Evolutionary conservation across 2,113 vertebrate species (phyloP), one percentile per base, ranked within the genome.

Genomic region (Zapus hudsonius): DNA sequence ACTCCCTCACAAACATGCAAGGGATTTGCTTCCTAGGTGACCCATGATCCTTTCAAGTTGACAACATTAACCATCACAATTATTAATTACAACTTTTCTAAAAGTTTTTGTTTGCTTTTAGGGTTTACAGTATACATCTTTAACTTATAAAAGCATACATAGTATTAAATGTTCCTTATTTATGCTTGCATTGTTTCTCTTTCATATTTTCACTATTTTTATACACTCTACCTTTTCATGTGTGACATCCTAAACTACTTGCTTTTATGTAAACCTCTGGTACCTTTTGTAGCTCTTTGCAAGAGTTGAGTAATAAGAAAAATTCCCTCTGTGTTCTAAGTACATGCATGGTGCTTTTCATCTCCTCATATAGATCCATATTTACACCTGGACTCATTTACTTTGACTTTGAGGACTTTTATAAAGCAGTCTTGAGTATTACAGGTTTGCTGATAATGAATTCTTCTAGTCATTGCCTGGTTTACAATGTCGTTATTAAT

Each of bases 401-500:
- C 47, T 47, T 47, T 47, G 47, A 12, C 47, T 47, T 47, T 7
- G 47, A 47, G 12, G 47, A 47, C 47, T 12, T 47, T 47, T 12
- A 47, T 47, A 52, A 52, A 52, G 16, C 12, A 52, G 52, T 7
- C 16, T 52, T 52, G 12, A 52, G 52, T 52, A 52, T 52, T 52
- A 8, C 16, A 7, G 52, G 52, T 13, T 52, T 52, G 52, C 6
- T 52, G 52, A 52, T 52, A 52, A 59, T 61, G 31, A 87, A 61
- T 73, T 90, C 22, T 90, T 90, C 61, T 33, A 79, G 23, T 15
- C 33, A 29, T 52, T 52, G 12, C 16, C 11, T 81, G 57, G 42
- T 75, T 61, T 25, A 44, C 89, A 90, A 84, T 90, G 40, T 76
- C 78, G 90, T 84, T 66, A 88, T 36, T 69, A 52, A 59, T 42